Conservation (phyloP, 1,140 invertebrate species). For the Diploscapter pachys region DNA sequence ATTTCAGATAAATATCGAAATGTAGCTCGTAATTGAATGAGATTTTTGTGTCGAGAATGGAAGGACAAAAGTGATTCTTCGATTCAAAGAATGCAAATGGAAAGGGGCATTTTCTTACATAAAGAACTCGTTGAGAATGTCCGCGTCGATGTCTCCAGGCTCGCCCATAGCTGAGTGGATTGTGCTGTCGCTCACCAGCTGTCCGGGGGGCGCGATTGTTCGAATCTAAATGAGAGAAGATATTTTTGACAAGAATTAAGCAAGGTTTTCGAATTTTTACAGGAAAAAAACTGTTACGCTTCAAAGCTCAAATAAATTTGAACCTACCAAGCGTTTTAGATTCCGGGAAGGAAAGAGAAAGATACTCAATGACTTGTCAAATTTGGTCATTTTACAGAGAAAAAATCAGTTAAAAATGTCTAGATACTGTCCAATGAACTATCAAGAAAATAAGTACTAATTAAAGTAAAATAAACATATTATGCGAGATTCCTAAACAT, state of each 20-base stretch:
- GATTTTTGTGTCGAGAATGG: no score
- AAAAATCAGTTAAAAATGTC: background rate
- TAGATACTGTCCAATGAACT: background rate
- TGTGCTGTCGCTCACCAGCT: background rate
- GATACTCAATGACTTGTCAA: background rate
- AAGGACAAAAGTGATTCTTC: no score
- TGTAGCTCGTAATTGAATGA: no score
- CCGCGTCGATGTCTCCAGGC: background rate
- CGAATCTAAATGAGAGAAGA: background rate
- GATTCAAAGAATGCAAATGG: background rate
- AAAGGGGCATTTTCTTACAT: background rate
- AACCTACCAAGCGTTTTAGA: background rate
- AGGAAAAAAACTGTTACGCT: background rate
- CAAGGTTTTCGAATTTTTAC: background rate
- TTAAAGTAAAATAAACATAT: no score
- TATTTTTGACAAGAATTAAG: background rate
- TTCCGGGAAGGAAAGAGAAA: no score
- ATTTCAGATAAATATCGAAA: no score
- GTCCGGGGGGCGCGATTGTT: constrained; percentile 1
- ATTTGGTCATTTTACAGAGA: background rate
- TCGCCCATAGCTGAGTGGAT: constrained; percentile 10
- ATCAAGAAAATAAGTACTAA: no score
- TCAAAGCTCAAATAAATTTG: background rate
- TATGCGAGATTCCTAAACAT: no score
- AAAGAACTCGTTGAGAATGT: constrained; percentile 21